Base-by-base conservation (phyloP, 1,140 invertebrate species). In the Aphaenogaster rudis region DNA sequence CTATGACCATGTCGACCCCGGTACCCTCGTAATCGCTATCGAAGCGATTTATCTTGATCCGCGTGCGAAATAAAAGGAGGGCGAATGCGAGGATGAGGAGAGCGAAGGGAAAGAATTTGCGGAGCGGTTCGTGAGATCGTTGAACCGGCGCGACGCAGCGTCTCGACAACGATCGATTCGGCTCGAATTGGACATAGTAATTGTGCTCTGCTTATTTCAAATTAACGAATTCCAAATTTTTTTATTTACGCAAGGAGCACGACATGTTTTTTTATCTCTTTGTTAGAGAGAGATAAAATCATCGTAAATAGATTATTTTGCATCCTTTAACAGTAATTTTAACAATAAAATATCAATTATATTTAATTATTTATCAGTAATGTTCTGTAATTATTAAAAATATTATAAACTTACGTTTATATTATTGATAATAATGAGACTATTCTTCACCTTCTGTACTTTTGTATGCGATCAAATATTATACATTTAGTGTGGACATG, bases 1-100 rank as follows among this genome's bases (percentile, higher is more conserved):
- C 88, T 86, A 88, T 91, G 90, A 89, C 80, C 90, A 84, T 91
- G 86, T 91, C 90, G 91, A 91, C 86, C 86, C 74, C 86, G 59
- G 63, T 80, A 79, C 57, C 71, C 82, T 89, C 81, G 89, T 89
- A 88, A 92, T 90, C 87, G 87, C 87, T 91, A 90, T 92, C 91
- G 87, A 78, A 85, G 72, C 85, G 91, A 74, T 91, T 91, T 86
- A 92, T 92, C 89, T 89, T 86, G 81, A 54, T 86, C 67, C 74
- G 21, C 54, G 78, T 71, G 80, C 45, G 61, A 74, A 87, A 74
- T 84, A 84, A 84, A 69, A 84, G 48, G 59, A 71, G 79, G 15
- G 28, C 59, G 79, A 45, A 11, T 6, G 52, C 42, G 50, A 33
- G 59, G 36, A 64, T 42, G 85, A 79, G 21, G 0, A 36, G 78